These are phyloP conservation scores for Oreochromis grahami DNA, from an alignment of 2,797 vertebrate species.

Conservation along the genomic window DNA sequence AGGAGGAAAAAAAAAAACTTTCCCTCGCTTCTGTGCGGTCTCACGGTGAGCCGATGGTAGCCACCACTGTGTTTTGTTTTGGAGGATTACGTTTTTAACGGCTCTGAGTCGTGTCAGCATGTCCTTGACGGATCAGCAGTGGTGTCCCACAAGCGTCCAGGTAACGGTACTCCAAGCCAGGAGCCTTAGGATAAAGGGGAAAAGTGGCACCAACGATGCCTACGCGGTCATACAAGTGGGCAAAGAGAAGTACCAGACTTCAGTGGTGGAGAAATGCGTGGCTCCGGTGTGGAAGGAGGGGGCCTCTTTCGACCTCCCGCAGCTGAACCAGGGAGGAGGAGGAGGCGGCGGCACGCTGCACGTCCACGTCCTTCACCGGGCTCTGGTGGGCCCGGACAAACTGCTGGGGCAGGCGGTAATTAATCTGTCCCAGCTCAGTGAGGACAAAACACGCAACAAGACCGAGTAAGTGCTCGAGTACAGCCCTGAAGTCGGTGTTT, in stretches of 20 bases:
- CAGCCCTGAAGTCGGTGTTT: not conserved
- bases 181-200: slow-evolving; percentile 84
- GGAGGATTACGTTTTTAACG: not conserved
- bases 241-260: slow-evolving; percentile 88
- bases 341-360: slow-evolving; percentile 69
- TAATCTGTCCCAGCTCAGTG: slow-evolving; percentile 79
- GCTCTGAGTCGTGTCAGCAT: slow-evolving; percentile 46
- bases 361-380: slow-evolving; percentile 88
- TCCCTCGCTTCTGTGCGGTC: not conserved
- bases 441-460: slow-evolving; percentile 71
- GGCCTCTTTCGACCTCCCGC: slow-evolving; percentile 88
- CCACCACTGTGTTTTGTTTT: not conserved
- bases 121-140: slow-evolving; percentile 77
- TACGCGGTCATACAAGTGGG: slow-evolving; percentile 91
- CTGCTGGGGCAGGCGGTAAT: slow-evolving; percentile 87
- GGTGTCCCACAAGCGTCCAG: slow-evolving; percentile 88
- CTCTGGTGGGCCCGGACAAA: slow-evolving; percentile 89
- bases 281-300: slow-evolving; percentile 88
- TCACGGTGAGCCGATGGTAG: not conserved
- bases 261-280: slow-evolving; percentile 86
- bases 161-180: slow-evolving; percentile 89
- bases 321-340: slow-evolving; percentile 44
- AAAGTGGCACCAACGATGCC: slow-evolving; percentile 88
- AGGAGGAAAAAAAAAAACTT: slow-evolving; percentile 6
- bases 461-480: slow-evolving; percentile 77